Conservation (phyloP, 2,797 vertebrate species). For the Parotocinclus haroldoi region DNA sequence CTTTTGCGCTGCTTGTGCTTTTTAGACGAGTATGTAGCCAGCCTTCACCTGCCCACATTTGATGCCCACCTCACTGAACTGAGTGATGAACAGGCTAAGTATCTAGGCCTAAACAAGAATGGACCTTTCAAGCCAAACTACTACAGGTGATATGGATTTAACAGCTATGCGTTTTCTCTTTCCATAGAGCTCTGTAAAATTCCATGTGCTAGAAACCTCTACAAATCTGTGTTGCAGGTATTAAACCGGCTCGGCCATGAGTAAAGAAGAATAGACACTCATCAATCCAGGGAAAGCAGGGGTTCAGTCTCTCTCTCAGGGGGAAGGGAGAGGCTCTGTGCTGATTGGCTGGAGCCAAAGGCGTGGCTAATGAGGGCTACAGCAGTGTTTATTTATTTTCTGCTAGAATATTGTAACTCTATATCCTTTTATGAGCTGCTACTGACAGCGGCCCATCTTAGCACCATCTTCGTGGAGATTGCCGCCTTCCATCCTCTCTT, state of each 20-base stretch:
- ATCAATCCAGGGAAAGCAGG: slow-evolving; percentile 56
- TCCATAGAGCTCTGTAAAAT: background rate
- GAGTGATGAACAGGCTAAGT: slow-evolving; percentile 94
- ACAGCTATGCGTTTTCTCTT: background rate
- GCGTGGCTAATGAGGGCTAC: slow-evolving; percentile 65
- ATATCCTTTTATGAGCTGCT: slow-evolving; percentile 70
- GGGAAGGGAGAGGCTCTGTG: slow-evolving; percentile 57
- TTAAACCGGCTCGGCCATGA: slow-evolving; percentile 67
- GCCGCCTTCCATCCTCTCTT: slow-evolving; percentile 48
- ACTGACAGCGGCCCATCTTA: slow-evolving; percentile 55
- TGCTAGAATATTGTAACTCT: slow-evolving; percentile 67
- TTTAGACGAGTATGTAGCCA: slow-evolving; percentile 95
- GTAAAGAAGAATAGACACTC: slow-evolving; percentile 55
- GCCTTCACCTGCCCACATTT: slow-evolving; percentile 95
- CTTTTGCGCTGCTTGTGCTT: background rate
- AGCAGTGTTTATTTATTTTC: slow-evolving; percentile 91
- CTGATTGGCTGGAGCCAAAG: slow-evolving; percentile 64
- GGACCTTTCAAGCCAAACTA: slow-evolving; percentile 99
- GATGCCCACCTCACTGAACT: slow-evolving; percentile 96
- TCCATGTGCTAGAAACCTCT: background rate
- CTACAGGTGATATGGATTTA: slow-evolving; percentile 77
- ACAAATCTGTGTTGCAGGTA: slow-evolving; percentile 71
- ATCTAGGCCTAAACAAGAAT: slow-evolving; percentile 96
- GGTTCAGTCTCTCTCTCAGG: slow-evolving; percentile 58
- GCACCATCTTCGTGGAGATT: slow-evolving; percentile 41